Base-by-base conservation (phyloP, 2,888 invertebrate genomes). In the Linyphia triangularis region DNA sequence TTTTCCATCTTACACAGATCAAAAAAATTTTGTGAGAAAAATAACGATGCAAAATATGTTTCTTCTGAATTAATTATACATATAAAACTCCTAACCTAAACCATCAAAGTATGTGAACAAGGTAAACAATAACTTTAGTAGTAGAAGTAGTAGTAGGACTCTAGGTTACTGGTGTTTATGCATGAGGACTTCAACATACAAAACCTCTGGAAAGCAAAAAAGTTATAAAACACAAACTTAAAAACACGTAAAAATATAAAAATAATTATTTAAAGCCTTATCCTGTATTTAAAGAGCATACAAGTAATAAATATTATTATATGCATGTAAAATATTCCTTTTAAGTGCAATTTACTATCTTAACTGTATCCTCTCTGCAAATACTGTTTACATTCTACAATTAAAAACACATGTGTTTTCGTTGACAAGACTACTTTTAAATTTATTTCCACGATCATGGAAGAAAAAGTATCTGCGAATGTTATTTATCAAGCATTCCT, bases 401-500 rank as follows among this genome's bases (percentile, higher is more conserved):
- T 40, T 22, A 33, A 33, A 69, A 16, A 63, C 63, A 28, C 63
- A 63, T 63, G 63, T 30, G 26, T 22, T 19, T 28, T 24, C 2
- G 30, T 63, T 63, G 4, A 22, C 9, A 70, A 0, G 10, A 22
- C 26, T 26, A 16, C 9, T 63, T 10, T 5, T 22, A 22, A 24
- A 63, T 22, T 9, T 63, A 63, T 63, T n/a, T 30, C 28, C 16
- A n/a, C 28, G 22, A 33, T 51, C 51, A 73, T 65, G 65, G 16
- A 16, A 30, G 73, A 75, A 51, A 30, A 6, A 13, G 63, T 57
- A 13, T 16, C 51, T 19, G 85, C 85, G 1, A 40, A 67, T 51
- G 28, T 65, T n/a, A 33, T 85, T 30, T 85, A 77, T 30, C 57
- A 69, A 61, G 37, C 77, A 10, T 22, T 85, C 13, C 1, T 69